phyloP scores from a whole-genome alignment of 2,888 invertebrate species.

The Pyrgus malvae region DNA sequence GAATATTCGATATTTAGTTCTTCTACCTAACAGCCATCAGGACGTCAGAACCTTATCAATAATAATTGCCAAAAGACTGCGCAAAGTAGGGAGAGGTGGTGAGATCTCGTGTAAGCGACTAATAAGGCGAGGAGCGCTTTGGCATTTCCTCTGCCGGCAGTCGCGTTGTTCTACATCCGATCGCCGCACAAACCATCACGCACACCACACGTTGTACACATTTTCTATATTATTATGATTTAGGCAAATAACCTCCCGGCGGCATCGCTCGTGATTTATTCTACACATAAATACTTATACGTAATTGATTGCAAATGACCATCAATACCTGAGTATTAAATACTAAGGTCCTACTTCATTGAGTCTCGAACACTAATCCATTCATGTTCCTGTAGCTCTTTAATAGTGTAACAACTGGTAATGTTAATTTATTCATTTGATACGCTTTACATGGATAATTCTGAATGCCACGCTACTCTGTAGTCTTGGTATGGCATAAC shows the following conservation, averaged over 20 bases:
- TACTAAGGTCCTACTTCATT: constrained; percentile 13
- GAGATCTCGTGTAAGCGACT: no score
- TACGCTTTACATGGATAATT: neutral
- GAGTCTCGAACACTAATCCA: constrained; percentile 18
- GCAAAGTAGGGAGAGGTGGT: no score
- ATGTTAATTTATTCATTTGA: constrained; percentile 19
- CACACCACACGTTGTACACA: constrained; percentile 30
- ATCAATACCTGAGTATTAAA: neutral
- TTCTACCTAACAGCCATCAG: no score
- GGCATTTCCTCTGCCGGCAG: no score
- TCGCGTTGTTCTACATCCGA: no score
- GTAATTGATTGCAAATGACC: constrained; percentile 43
- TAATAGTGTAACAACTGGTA: constrained; percentile 10
- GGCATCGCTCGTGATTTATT: constrained; percentile 36
- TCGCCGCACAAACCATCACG: no score
- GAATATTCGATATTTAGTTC: no score
- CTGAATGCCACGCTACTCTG: neutral
- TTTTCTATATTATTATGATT: constrained; percentile 33
- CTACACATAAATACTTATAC: constrained; percentile 34
- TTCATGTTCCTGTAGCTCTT: constrained; percentile 23
- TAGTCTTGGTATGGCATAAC: no score
- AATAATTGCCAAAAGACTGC: no score
- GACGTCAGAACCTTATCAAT: no score
- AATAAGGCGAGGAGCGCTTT: no score
- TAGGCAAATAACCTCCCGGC: constrained; percentile 29